phyloP scores from a whole-genome alignment of 1,140 invertebrate genomes.

The Drosophila nigromelanica region DNA sequence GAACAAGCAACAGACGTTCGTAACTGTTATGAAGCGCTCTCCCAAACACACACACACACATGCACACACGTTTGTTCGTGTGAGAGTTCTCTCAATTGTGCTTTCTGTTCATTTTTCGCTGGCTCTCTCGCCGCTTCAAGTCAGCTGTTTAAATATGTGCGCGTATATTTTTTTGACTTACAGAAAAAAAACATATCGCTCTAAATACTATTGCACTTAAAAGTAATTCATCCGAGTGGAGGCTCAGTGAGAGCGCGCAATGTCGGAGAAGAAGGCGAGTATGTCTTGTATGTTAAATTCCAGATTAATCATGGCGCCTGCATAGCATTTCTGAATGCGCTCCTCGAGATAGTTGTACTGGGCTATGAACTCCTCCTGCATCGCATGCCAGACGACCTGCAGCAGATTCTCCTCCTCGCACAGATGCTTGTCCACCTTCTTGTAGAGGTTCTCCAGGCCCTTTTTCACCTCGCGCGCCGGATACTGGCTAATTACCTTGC shows the following conservation, averaged over 20 bases:
- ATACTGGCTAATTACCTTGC: slow-evolving; percentile 98
- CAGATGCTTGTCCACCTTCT: slow-evolving; percentile 98
- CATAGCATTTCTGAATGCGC: slow-evolving; percentile 97
- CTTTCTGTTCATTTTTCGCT: neutral
- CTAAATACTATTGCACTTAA: slow-evolving; percentile 81
- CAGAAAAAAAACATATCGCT: slow-evolving; percentile 45
- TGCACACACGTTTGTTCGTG: neutral
- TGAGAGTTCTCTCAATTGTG: neutral
- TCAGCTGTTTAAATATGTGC: slow-evolving; percentile 65
- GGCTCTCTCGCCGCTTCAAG: neutral
- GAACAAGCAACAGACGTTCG: slow-evolving; percentile 25
- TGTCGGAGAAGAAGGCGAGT: slow-evolving; percentile 98
- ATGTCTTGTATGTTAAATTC: slow-evolving; percentile 99
- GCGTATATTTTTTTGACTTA: slow-evolving; percentile 63
- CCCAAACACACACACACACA: neutral
- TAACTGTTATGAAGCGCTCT: slow-evolving; percentile 10
- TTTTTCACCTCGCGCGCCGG: slow-evolving; percentile 98
- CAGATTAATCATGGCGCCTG: slow-evolving; percentile 95
- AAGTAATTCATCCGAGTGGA: slow-evolving; percentile 39
- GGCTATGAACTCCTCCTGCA: slow-evolving; percentile 99
- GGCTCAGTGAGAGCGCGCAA: slow-evolving; percentile 93
- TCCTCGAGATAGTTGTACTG: slow-evolving; percentile 98
- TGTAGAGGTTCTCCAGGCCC: slow-evolving; percentile 97
- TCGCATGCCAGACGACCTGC: slow-evolving; percentile 98
- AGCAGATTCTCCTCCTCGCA: slow-evolving; percentile 97